These are phyloP conservation scores for Armadillidium nasatum DNA, from an alignment of 1,140 invertebrate genomes.

Conservation along the genomic window DNA sequence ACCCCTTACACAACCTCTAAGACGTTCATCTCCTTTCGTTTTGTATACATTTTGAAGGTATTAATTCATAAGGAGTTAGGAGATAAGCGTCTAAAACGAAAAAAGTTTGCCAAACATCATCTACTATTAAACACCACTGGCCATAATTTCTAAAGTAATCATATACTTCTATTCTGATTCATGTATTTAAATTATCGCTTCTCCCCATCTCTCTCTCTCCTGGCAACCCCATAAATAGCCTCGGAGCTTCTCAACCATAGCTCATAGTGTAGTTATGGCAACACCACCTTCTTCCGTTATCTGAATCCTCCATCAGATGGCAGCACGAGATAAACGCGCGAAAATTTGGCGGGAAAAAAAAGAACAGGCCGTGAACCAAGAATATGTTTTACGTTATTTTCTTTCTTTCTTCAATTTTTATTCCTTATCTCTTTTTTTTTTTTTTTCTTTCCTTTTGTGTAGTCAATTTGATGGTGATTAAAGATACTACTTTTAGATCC, in stretches of 20 bases:
- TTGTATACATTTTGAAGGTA: not conserved
- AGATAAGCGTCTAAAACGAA: not conserved
- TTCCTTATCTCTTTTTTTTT: not conserved
- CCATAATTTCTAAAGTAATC: slow-evolving; percentile 2
- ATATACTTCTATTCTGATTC: not conserved
- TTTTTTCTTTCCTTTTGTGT: slow-evolving; percentile 7
- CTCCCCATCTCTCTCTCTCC: not conserved
- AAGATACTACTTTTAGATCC: slow-evolving; percentile 1
- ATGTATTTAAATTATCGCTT: not conserved
- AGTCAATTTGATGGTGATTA: slow-evolving; percentile 13
- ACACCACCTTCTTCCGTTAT: not conserved
- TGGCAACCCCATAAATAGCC: not conserved
- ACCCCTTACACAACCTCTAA: too few species aligned
- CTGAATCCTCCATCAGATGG: not conserved
- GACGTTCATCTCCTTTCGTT: not conserved
- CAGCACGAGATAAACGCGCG: not conserved
- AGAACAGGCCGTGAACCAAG: not conserved
- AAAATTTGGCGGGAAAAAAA: slow-evolving; percentile 13
- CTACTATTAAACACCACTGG: not conserved
- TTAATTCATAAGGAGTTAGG: not conserved
- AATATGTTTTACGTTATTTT: not conserved
- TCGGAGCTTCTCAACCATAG: slow-evolving; percentile 1
- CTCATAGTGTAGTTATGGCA: slow-evolving; percentile 7
- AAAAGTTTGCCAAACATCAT: not conserved
- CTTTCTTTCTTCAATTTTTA: not conserved